Conservation (phyloP, 2,797 vertebrate species). For the Spinus olivaceus region DNA sequence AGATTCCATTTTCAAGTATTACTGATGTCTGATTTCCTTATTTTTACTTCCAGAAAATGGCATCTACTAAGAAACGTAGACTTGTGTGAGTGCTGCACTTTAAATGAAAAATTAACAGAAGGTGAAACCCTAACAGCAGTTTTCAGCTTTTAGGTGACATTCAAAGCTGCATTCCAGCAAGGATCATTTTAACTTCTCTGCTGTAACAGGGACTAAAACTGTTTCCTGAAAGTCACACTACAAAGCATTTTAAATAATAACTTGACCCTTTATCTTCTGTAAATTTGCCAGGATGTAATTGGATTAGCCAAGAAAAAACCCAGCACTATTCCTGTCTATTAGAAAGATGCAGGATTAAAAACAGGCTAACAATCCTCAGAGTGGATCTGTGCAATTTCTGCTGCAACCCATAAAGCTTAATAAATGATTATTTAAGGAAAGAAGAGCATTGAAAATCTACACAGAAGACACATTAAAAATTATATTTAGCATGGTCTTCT, state of each 20-base stretch:
- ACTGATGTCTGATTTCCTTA: constrained; percentile 4
- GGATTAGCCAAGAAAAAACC: neutral
- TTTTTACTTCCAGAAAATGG: constrained; percentile 5
- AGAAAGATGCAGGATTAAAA: neutral
- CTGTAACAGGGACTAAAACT: neutral
- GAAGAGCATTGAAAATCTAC: neutral
- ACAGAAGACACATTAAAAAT: neutral
- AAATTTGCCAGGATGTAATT: neutral
- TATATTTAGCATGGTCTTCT: neutral
- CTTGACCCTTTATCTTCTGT: neutral
- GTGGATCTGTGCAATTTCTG: neutral
- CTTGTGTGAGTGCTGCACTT: neutral
- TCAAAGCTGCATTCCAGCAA: neutral
- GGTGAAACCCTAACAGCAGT: neutral
- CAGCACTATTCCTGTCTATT: neutral
- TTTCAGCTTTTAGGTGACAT: constrained; percentile 10
- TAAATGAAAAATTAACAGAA: constrained; percentile 36
- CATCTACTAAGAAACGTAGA: neutral
- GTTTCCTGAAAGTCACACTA: neutral
- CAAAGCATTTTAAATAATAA: constrained; percentile 1
- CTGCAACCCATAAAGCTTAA: neutral
- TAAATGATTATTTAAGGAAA: neutral
- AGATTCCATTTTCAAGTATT: constrained; percentile 30
- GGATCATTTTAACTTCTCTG: neutral
- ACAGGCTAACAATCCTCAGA: neutral